These are phyloP conservation scores for Julus scanicus DNA, from an alignment of 2,888 invertebrate species.

Conservation along the genomic window DNA sequence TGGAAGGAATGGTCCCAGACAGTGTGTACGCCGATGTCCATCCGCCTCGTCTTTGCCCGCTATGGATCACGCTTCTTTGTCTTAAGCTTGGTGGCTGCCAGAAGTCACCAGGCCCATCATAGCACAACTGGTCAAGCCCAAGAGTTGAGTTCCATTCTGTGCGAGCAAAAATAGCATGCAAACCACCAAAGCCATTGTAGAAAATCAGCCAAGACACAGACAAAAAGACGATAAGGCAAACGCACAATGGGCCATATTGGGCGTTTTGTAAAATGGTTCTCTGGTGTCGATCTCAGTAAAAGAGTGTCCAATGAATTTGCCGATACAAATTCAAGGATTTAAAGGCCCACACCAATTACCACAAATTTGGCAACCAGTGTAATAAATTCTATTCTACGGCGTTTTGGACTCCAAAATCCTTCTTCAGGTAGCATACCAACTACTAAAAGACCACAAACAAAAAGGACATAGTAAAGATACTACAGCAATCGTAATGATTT, in stretches of 20 bases:
- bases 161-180: constrained; percentile 23
- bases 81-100: background rate
- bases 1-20: constrained; percentile 25
- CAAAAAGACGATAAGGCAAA: background rate
- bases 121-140: background rate
- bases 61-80: constrained; percentile 20
- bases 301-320: no score
- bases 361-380: no score
- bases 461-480: no score
- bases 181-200: constrained; percentile 28
- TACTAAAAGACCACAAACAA: no score
- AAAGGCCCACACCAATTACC: no score
- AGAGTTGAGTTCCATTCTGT: constrained; percentile 36
- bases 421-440: no score
- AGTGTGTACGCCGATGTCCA: constrained; percentile 17
- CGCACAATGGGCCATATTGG: background rate
- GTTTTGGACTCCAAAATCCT: no score
- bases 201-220: constrained; percentile 21
- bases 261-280: background rate
- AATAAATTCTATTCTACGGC: no score
- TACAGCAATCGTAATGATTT: no score
- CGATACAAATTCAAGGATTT: no score
- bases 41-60: constrained; percentile 11
- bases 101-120: background rate
- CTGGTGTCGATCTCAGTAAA: background rate